Percentiles rank a stretch among this genome's conserved stretches.
Evolutionary conservation across 2,113 vertebrate genomes (phyloP).

Genomic region (Laterallus jamaicensis): DNA sequence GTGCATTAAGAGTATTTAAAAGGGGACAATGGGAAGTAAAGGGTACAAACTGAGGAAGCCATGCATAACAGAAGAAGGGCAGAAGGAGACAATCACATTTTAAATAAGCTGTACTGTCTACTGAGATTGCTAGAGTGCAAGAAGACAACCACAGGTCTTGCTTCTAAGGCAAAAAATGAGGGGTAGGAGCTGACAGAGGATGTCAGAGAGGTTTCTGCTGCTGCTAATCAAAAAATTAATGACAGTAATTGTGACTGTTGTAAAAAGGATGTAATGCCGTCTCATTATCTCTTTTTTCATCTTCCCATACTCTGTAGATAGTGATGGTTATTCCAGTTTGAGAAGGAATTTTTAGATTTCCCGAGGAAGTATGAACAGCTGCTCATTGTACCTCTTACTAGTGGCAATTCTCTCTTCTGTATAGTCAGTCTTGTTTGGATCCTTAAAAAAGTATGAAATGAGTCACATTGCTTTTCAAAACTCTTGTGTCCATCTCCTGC

Average conservation of each 20-base stretch:
- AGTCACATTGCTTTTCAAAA: neutral
- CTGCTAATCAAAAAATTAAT: neutral
- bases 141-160: neutral
- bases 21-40: neutral
- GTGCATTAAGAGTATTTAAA: neutral
- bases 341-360: neutral
- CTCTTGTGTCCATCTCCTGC: neutral
- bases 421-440: neutral
- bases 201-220: neutral
- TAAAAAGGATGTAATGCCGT: neutral
- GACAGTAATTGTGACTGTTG: neutral
- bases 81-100: neutral
- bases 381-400: neutral
- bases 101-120: neutral
- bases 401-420: neutral
- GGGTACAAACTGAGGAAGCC: neutral
- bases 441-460: neutral
- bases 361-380: neutral
- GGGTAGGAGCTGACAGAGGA: neutral
- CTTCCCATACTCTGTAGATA: neutral
- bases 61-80: neutral
- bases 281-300: neutral
- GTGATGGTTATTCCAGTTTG: neutral
- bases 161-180: neutral
- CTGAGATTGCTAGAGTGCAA: neutral